These are phyloP conservation scores for Planococcus citri DNA, from an alignment of 1,140 invertebrate genomes.

Conservation along the genomic window DNA sequence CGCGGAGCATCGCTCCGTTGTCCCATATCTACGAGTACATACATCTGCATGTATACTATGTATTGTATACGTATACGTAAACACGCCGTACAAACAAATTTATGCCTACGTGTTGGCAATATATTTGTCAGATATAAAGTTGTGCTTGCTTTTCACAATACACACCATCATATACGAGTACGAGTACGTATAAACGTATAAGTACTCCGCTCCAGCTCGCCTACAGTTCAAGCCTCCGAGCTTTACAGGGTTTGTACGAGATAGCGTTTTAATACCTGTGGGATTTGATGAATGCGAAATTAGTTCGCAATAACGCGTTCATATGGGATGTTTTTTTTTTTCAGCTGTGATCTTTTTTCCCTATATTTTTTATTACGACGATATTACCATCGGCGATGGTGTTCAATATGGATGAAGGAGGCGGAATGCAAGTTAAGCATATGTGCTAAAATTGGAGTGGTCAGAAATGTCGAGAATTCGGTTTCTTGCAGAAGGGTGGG, in stretches of 20 bases:
- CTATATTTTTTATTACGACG: too few relatives aligned
- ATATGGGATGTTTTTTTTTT: background rate
- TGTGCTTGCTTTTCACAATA: constrained; percentile 5
- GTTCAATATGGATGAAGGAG: too few relatives aligned
- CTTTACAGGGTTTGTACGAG: background rate
- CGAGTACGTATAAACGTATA: too few relatives aligned
- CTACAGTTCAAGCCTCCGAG: background rate
- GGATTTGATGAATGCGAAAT: constrained; percentile 18
- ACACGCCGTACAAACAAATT: background rate
- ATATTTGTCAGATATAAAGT: constrained; percentile 20
- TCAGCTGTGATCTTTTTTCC: too few relatives aligned
- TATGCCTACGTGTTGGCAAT: constrained; percentile 20
- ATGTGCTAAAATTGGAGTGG: too few relatives aligned
- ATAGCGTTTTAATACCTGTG: constrained; percentile 19
- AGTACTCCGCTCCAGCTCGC: background rate
- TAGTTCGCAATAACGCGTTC: constrained; percentile 12
- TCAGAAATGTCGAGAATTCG: too few relatives aligned
- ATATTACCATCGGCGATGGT: too few relatives aligned
- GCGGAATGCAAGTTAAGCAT: too few relatives aligned
- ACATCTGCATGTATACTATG: background rate
- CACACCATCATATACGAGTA: too few relatives aligned
- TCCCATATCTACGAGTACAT: background rate
- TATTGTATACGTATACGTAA: background rate
- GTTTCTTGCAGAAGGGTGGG: too few relatives aligned
- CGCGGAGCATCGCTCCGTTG: too few relatives aligned